Evolutionary conservation across 2,113 vertebrate species (phyloP).

Genomic region (Chaenogobius annularis): DNA sequence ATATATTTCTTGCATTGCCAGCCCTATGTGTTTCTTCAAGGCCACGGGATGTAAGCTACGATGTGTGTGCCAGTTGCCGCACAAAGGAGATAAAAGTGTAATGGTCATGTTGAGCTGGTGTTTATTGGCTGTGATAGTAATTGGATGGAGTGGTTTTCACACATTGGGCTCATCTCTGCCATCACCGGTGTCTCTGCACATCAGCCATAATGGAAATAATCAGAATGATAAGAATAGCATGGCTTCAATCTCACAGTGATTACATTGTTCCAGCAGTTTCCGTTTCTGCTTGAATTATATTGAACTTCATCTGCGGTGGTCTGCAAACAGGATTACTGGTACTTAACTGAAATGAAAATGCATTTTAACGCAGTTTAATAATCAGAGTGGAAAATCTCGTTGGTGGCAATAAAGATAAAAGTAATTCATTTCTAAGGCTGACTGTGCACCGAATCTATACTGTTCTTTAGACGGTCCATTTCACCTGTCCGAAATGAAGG

Average conservation of each 20-base stretch:
- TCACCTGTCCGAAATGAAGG: constrained; percentile 52
- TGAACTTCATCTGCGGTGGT: constrained; percentile 78
- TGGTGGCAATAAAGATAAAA: constrained; percentile 79
- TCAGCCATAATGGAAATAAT: constrained; percentile 71
- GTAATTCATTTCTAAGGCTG: constrained; percentile 76
- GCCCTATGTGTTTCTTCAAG: constrained; percentile 56
- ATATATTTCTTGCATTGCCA: constrained; percentile 50
- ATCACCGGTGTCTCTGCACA: constrained; percentile 39
- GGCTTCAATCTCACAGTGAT: constrained; percentile 80
- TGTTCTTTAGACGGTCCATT: constrained; percentile 45
- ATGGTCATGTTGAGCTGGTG: constrained; percentile 48
- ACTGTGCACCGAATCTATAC: constrained; percentile 51
- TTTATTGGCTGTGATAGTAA: constrained; percentile 65
- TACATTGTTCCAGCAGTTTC: constrained; percentile 77
- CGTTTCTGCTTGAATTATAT: constrained; percentile 81
- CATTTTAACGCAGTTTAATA: constrained; percentile 81
- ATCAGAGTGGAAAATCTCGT: constrained; percentile 80
- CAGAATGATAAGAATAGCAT: constrained; percentile 76
- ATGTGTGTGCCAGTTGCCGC: constrained; percentile 59
- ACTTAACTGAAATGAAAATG: constrained; percentile 84
- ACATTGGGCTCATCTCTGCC: constrained; percentile 52
- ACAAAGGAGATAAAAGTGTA: constrained; percentile 41
- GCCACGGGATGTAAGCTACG: constrained; percentile 51
- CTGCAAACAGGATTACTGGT: constrained; percentile 81
- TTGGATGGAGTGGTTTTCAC: constrained; percentile 52